Evolutionary conservation across 2,113 vertebrate genomes (phyloP), one percentile per base, ranked within the genome.

Genomic region (Peromyscus leucopus): DNA sequence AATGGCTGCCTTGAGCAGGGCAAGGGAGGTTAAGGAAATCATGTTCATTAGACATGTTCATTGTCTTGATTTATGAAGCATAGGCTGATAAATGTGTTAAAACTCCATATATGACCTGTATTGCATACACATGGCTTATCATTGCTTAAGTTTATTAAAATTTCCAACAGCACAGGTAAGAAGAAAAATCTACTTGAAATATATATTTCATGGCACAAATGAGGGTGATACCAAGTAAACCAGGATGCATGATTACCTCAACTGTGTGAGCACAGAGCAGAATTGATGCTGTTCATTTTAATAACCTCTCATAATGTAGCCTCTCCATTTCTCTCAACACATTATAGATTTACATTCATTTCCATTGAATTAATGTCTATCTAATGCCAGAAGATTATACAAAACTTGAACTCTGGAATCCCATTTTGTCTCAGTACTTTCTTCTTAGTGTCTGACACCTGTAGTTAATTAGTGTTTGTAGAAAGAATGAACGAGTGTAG

Each of bases 331-430:
- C 15, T 39, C 13, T 91, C 87, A 87, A 16, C 26, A 69, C 46
- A 69, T 88, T 83, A 16, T 76, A 61, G 31, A 92, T 76, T 94
- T 94, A 21, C 42, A 89, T 76, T 82, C 42, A 39, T 87, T 96
- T 93, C 51, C 78, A 91, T 26, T 82, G 76, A 91, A 95, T 92
- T 92, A 51, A 90, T 36, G 80, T 85, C 42, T 79, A 22, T 88
- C 36, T 80, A 16, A 46, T n/a, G 22, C 16, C n/a, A 21, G 19
- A 48, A 90, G 3, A 63, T 10, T 75, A 46, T n/a, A 88, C 83
- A 26, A 67, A 96, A 75, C 75, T 51, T 36, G 7, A 71, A 63
- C 74, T 92, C 65, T 92, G 36, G 19, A 89, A 42, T 91, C 16
- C 39, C 10, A 16, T 76, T 36, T 24, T 31, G 13, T 3, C 12